phyloP scores from a whole-genome alignment of 2,113 vertebrate genomes.

The Pangasianodon hypophthalmus region DNA sequence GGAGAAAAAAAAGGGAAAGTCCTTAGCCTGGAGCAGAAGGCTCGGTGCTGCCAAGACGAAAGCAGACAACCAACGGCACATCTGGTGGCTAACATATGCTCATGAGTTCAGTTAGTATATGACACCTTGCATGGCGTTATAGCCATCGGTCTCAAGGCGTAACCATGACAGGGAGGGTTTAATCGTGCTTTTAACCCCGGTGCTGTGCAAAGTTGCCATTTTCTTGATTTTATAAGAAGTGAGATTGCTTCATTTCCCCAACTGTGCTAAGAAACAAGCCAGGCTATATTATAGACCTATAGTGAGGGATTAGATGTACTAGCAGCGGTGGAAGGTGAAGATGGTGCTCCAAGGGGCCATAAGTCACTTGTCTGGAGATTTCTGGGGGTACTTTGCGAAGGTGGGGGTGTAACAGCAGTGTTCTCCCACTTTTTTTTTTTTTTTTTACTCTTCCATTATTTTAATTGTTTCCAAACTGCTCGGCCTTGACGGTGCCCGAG shows the following conservation, averaged over 20 bases:
- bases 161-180: slow-evolving; percentile 39
- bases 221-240: slow-evolving; percentile 20
- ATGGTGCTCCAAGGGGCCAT: slow-evolving; percentile 32
- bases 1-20: slow-evolving; percentile 42
- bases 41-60: slow-evolving; percentile 41
- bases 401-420: slow-evolving; percentile 7
- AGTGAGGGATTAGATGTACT: slow-evolving; percentile 39
- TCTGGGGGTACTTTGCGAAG: slow-evolving; percentile 16
- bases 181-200: slow-evolving; percentile 42
- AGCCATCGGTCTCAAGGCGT: not conserved
- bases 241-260: not conserved
- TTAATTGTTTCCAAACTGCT: slow-evolving; percentile 60
- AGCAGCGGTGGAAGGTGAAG: slow-evolving; percentile 43
- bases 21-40: slow-evolving; percentile 49
- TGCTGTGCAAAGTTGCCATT: not conserved
- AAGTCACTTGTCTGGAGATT: slow-evolving; percentile 40
- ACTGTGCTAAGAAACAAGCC: slow-evolving; percentile 9
- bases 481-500: slow-evolving; percentile 52
- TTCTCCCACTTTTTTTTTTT: not conserved
- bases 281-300: not conserved
- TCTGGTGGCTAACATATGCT: slow-evolving; percentile 31
- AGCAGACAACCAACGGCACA: slow-evolving; percentile 41
- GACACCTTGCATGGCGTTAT: not conserved
- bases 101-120: not conserved
- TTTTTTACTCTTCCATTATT: slow-evolving; percentile 45